Evolutionary conservation across 2,888 invertebrate species (phyloP).

Genomic region (Acholoe squamosa): DNA sequence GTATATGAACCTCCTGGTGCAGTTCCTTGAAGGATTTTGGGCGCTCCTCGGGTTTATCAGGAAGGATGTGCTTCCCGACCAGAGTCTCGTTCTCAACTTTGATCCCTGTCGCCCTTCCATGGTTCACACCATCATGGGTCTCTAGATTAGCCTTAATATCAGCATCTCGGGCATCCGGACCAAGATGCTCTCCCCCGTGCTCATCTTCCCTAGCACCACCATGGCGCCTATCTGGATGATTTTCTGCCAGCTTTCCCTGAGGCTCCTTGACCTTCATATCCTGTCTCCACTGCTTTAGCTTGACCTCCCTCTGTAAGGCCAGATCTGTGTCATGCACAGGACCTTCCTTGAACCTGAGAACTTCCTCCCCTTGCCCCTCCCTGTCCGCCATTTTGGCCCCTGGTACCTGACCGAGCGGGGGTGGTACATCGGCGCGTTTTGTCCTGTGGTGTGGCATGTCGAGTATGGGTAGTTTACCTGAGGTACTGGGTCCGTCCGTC

Average conservation of each 20-base stretch:
- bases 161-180: too few species aligned
- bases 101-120: not conserved
- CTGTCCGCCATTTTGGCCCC: too few species aligned
- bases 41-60: not conserved
- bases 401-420: not conserved
- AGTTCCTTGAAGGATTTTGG: conserved; percentile 23
- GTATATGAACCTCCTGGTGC: not conserved
- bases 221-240: too few species aligned
- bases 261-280: too few species aligned
- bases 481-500: too few species aligned
- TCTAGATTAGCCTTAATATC: too few species aligned
- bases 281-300: too few species aligned
- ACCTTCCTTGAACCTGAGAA: not conserved
- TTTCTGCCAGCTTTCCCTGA: too few species aligned
- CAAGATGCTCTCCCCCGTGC: too few species aligned
- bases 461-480: conserved; percentile 4
- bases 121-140: too few species aligned
- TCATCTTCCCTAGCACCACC: too few species aligned
- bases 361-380: not conserved
- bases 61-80: not conserved
- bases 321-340: not conserved
- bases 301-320: too few species aligned
- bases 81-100: not conserved
- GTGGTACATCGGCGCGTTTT: not conserved
- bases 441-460: not conserved